These are phyloP conservation scores for Drosophila navojoa DNA, from an alignment of 1,140 invertebrate species.

Conservation along the genomic window DNA sequence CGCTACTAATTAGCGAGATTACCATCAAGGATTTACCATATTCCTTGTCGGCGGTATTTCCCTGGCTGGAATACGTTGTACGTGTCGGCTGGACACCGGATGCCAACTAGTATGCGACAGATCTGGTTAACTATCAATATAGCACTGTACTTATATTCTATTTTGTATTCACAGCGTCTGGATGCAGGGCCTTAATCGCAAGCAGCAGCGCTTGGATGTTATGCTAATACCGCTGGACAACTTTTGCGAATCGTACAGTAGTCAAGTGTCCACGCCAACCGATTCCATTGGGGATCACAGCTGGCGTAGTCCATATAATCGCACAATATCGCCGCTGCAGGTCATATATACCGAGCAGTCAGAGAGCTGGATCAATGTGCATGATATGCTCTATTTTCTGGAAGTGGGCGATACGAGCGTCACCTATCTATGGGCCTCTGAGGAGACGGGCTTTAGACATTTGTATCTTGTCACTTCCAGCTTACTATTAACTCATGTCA, in stretches of 20 bases:
- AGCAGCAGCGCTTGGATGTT: slow-evolving; percentile 92
- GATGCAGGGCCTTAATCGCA: slow-evolving; percentile 93
- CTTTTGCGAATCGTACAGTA: slow-evolving; percentile 88
- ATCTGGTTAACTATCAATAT: not conserved
- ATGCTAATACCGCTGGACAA: slow-evolving; percentile 89
- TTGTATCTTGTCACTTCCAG: slow-evolving; percentile 89
- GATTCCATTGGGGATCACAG: slow-evolving; percentile 83
- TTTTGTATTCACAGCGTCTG: slow-evolving; percentile 88
- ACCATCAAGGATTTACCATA: slow-evolving; percentile 89
- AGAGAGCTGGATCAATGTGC: slow-evolving; percentile 95
- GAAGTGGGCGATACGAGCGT: slow-evolving; percentile 85
- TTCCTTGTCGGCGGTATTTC: slow-evolving; percentile 90
- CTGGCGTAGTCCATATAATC: slow-evolving; percentile 77
- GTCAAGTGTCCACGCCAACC: slow-evolving; percentile 85
- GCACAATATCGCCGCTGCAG: slow-evolving; percentile 77
- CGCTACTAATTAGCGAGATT: slow-evolving; percentile 87
- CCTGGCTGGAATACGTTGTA: slow-evolving; percentile 97
- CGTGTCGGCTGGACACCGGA: slow-evolving; percentile 96
- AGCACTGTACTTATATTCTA: slow-evolving; percentile 9
- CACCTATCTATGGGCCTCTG: slow-evolving; percentile 95
- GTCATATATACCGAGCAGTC: slow-evolving; percentile 90
- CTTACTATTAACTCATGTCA: slow-evolving; percentile 49
- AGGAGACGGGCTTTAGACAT: slow-evolving; percentile 96
- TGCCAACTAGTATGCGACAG: slow-evolving; percentile 90
- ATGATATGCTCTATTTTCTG: slow-evolving; percentile 94